Conservation (phyloP, 1,140 invertebrate genomes). For the Dufourea novaeangliae region DNA sequence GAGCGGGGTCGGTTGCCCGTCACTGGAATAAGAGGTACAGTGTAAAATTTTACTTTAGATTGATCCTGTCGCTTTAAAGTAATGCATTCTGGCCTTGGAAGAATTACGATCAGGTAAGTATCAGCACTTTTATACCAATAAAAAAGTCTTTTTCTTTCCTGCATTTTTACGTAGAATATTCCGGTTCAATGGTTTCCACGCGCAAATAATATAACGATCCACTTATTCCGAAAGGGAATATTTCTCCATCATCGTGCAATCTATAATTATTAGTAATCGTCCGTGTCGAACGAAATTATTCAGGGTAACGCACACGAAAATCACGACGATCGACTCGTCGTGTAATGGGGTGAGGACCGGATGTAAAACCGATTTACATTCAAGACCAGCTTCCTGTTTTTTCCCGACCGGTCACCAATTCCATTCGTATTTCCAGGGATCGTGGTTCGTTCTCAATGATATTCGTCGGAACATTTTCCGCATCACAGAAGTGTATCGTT, state of each 20-base stretch:
- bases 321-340: not conserved
- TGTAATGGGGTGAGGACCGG: not conserved
- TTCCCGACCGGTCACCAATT: conserved; percentile 8
- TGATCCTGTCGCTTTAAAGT: too few species aligned
- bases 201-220: not conserved
- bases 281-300: not conserved
- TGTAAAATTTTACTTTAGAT: too few species aligned
- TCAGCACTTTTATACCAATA: too few species aligned
- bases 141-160: too few species aligned
- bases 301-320: not conserved
- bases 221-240: not conserved
- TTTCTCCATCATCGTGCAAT: not conserved
- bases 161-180: not conserved
- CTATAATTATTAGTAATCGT: conserved; percentile 25
- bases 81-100: too few species aligned
- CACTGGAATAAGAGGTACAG: too few species aligned
- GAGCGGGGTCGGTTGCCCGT: too few species aligned
- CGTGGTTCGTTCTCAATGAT: not conserved
- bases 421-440: conserved; percentile 22
- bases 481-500: not conserved
- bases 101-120: too few species aligned
- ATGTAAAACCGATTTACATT: conserved; percentile 35
- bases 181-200: not conserved
- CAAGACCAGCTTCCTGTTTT: conserved; percentile 29
- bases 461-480: conserved; percentile 13